These are phyloP conservation scores for Volucella inflata DNA, from an alignment of 2,888 invertebrate species.

Conservation along the genomic window DNA sequence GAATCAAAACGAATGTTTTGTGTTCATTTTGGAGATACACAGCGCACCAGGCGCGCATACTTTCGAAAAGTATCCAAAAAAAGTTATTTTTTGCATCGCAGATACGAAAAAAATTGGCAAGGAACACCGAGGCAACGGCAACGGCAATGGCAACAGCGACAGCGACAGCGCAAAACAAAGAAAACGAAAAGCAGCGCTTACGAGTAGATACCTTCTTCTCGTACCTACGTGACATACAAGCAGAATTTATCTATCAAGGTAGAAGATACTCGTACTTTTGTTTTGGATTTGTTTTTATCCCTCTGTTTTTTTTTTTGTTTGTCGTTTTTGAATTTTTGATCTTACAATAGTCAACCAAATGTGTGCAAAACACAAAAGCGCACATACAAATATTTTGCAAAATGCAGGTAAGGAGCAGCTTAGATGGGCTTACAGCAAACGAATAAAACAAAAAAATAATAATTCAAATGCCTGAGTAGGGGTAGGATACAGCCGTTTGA, in stretches of 20 bases:
- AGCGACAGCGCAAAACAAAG: constrained; percentile 36
- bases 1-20: constrained; percentile 44
- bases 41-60: constrained; percentile 37
- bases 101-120: constrained; percentile 63
- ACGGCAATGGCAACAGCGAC: too few species aligned
- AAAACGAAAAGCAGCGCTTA: constrained; percentile 57
- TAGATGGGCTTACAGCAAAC: constrained; percentile 50
- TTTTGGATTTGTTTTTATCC: constrained; percentile 25
- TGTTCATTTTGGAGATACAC: constrained; percentile 64
- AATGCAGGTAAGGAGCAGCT: constrained; percentile 71
- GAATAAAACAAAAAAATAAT: constrained; percentile 17
- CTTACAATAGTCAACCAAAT: constrained; percentile 60
- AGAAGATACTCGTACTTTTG: constrained; percentile 60
- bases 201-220: constrained; percentile 59
- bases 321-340: constrained; percentile 37
- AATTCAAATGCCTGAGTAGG: constrained; percentile 15
- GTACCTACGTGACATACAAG: constrained; percentile 74
- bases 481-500: constrained; percentile 38
- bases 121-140: constrained; percentile 52
- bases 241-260: constrained; percentile 75
- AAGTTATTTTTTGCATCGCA: constrained; percentile 60
- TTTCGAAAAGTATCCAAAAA: constrained; percentile 51
- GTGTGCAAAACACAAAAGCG: constrained; percentile 56
- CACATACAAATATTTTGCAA: constrained; percentile 27
- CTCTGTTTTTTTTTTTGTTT: constrained; percentile 30